Evolutionary conservation across 1,140 invertebrate species (phyloP), one percentile per base, ranked within the genome.

Genomic region (Artemia franciscana): DNA sequence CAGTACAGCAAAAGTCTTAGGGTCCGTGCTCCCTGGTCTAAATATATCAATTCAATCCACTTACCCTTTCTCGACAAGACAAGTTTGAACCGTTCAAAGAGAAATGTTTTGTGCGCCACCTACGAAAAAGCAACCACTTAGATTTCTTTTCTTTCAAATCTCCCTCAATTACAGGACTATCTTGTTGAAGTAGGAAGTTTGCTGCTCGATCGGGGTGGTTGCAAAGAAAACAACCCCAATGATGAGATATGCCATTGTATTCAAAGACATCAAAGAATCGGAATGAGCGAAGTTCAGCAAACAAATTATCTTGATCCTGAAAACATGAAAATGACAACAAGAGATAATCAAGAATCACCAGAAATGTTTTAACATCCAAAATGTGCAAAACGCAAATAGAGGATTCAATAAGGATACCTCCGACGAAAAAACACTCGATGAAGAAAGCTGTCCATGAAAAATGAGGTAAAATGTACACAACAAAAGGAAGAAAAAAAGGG

Each of bases 131-230:
- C 68, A 86, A 80, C 89, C 89, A 94, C 70, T 86, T 81, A 15
- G 89, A 89, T 73, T 91, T 92, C 75, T 94, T 94, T 76, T 95
- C 91, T 75, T 94, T 94, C 18, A 95, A 73, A 71, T 90, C 87
- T 1, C 91, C 91, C 77, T 94, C 82, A 63, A 89, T 86, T 62
- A 88, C 83, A 58, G 84, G 84, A 70, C 69, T 68, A 26, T 71
- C 79, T 68, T 81, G 83, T 68, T 84, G 79, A 15, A 51, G 39
- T 18, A 91, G 73, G 71, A 91, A 87, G 5, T 83, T 85, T 21
- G 82, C 78, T 15, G 88, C 85, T 69, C 84, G 80, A 69, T 94
- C 89, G 1, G 90, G 90, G 74, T 91, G 86, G 70, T 88, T 87
- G 72, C 91, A 95, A 61, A 90, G 77, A 72, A 91, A 91, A 73